These are phyloP conservation scores for Nothoprocta pentlandii DNA, from an alignment of 2,113 vertebrate genomes.

Conservation along the genomic window DNA sequence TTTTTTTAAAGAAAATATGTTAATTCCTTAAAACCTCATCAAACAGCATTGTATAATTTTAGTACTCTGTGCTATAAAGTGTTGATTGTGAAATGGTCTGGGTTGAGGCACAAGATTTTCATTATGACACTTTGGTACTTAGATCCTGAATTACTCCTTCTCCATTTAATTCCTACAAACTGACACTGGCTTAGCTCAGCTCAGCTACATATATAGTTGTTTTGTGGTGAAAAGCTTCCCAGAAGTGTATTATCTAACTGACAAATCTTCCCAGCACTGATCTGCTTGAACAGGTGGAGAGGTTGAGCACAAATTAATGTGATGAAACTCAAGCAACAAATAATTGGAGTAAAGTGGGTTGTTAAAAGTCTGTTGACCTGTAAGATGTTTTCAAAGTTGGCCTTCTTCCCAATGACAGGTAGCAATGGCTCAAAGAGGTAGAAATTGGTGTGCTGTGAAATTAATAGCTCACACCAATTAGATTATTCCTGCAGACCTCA, in stretches of 20 bases:
- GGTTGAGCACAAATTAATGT: constrained; percentile 5
- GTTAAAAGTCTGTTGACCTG: neutral
- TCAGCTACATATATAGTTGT: neutral
- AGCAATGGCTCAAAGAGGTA: neutral
- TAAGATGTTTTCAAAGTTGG: constrained; percentile 4
- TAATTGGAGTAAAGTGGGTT: neutral
- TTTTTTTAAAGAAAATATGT: neutral
- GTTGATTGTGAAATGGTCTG: neutral
- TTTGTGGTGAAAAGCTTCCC: neutral
- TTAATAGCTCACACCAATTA: neutral
- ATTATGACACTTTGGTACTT: neutral
- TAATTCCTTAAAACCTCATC: neutral
- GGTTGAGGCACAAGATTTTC: neutral
- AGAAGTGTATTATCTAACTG: neutral
- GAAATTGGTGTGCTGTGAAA: neutral
- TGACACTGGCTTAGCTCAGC: neutral
- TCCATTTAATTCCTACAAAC: neutral
- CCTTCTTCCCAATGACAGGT: neutral
- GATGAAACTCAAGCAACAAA: constrained; percentile 7
- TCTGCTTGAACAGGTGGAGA: neutral
- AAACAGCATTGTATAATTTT: neutral
- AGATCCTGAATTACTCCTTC: neutral
- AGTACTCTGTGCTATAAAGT: neutral
- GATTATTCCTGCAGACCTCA: neutral
- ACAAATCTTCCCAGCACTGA: neutral